These are phyloP conservation scores for Trilocha varians DNA, from an alignment of 2,888 invertebrate species.

Conservation along the genomic window DNA sequence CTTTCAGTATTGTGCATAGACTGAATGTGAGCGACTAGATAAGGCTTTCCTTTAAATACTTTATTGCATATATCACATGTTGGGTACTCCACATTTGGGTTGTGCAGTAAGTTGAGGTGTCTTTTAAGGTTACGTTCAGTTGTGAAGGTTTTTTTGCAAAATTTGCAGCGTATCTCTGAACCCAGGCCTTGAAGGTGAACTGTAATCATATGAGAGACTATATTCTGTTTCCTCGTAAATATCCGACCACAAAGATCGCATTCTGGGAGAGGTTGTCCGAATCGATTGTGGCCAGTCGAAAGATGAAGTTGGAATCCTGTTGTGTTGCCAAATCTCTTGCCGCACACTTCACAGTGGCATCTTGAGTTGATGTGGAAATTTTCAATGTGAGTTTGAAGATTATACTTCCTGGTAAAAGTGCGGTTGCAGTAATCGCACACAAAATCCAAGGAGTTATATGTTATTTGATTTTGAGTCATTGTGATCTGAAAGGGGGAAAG, in stretches of 20 bases:
- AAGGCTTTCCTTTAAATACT: slow-evolving; percentile 38
- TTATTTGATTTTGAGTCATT: background rate
- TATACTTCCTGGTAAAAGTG: slow-evolving; percentile 50
- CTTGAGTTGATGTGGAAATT: slow-evolving; percentile 43
- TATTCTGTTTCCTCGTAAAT: slow-evolving; percentile 54
- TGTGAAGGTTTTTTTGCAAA: slow-evolving; percentile 42
- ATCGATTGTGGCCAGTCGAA: slow-evolving; percentile 41
- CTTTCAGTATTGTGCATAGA: slow-evolving; percentile 26
- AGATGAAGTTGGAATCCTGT: slow-evolving; percentile 41
- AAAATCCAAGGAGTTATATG: slow-evolving; percentile 21
- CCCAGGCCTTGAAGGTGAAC: slow-evolving; percentile 40
- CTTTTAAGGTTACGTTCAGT: slow-evolving; percentile 45
- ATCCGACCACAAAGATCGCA: slow-evolving; percentile 53
- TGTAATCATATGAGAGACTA: slow-evolving; percentile 50
- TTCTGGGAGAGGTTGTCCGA: slow-evolving; percentile 40
- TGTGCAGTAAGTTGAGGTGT: slow-evolving; percentile 43
- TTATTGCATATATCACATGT: slow-evolving; percentile 44
- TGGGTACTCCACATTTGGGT: slow-evolving; percentile 35
- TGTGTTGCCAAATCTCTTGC: slow-evolving; percentile 39
- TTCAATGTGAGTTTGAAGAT: slow-evolving; percentile 49
- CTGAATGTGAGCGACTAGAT: slow-evolving; percentile 41
- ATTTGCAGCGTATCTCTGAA: slow-evolving; percentile 29
- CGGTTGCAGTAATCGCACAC: slow-evolving; percentile 51
- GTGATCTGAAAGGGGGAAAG: too few species aligned
- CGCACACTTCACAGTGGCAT: slow-evolving; percentile 42